Percentiles rank a stretch among this genome's conserved stretches.
These are phyloP conservation scores for Leptinotarsa defecta DNA, from an alignment of 1,140 invertebrate genomes.

Conservation along the genomic window DNA sequence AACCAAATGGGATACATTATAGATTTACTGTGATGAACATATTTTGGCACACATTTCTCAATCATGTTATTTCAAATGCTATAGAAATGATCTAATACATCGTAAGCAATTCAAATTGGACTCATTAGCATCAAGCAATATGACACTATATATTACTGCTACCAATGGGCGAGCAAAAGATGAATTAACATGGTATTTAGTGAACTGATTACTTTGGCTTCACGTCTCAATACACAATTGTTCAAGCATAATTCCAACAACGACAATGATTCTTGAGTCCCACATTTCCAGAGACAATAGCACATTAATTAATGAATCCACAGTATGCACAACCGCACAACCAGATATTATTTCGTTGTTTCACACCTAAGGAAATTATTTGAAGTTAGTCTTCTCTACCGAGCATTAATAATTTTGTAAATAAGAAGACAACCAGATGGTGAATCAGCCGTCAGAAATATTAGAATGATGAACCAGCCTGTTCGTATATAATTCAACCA, in stretches of 20 bases:
- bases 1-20: too few species aligned
- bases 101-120: too few species aligned
- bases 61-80: too few species aligned
- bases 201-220: background rate
- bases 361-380: background rate
- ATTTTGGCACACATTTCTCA: too few species aligned
- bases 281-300: background rate
- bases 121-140: too few species aligned
- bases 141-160: too few species aligned
- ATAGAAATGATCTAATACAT: too few species aligned
- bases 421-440: background rate
- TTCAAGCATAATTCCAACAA: background rate
- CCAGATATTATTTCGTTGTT: background rate
- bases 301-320: constrained; percentile 4
- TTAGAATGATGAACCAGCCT: constrained; percentile 1
- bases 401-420: background rate
- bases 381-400: background rate
- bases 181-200: background rate
- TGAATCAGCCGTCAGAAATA: background rate
- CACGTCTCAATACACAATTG: background rate
- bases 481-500: background rate
- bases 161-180: too few species aligned
- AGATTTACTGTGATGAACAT: too few species aligned
- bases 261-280: background rate
- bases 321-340: background rate